Percentiles rank a stretch among this genome's conserved stretches.
phyloP scores from a whole-genome alignment of 2,113 vertebrate species.

The Aix galericulata region DNA sequence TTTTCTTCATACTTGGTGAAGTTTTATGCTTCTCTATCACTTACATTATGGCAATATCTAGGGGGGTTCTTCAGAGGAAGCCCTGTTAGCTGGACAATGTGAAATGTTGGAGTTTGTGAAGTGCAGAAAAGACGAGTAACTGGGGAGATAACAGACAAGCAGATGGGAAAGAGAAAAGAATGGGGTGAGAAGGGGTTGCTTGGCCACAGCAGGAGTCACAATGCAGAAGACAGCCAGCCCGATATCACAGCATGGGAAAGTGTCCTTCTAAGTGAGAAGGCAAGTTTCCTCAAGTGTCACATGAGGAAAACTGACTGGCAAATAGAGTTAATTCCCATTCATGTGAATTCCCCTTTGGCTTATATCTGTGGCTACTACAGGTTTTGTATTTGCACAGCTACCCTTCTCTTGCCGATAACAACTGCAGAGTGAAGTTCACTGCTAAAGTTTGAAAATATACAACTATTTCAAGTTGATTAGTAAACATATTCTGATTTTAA shows the following conservation, averaged over 20 bases:
- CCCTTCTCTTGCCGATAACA: neutral
- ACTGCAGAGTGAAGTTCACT: neutral
- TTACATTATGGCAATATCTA: neutral
- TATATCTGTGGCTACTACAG: neutral
- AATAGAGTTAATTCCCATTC: neutral
- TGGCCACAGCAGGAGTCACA: rapidly evolving
- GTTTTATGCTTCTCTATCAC: neutral
- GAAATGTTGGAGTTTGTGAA: neutral
- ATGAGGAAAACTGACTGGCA: neutral
- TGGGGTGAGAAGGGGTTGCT: neutral
- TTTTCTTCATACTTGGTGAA: neutral
- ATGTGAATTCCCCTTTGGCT: neutral
- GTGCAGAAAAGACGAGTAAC: neutral
- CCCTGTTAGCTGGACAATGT: neutral
- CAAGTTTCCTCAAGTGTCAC: neutral
- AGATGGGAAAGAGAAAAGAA: neutral
- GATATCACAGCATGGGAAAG: neutral
- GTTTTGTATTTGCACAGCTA: neutral
- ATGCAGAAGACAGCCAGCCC: neutral
- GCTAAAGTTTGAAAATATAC: neutral
- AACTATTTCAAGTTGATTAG: neutral
- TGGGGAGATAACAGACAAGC: neutral
- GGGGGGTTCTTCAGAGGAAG: neutral
- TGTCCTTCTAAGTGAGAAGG: no score
- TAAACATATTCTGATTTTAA: neutral